These are phyloP conservation scores for Puffinus mauretanicus DNA, from an alignment of 2,113 vertebrate genomes.

Conservation along the genomic window DNA sequence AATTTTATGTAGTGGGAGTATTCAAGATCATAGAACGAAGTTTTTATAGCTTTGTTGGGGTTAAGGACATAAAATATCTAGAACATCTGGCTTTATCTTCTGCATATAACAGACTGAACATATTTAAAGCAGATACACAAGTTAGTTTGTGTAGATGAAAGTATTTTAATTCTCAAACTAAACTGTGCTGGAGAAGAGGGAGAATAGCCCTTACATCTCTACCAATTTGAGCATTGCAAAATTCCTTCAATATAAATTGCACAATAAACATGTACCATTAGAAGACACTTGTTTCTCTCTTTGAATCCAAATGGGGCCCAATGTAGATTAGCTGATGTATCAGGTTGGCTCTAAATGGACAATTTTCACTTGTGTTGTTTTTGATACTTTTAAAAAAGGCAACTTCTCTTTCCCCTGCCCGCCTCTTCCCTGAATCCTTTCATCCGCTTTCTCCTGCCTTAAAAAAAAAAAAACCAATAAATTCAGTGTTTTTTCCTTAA, in stretches of 20 bases:
- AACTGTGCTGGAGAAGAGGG: background rate
- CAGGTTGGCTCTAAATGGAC: background rate
- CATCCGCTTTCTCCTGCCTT: background rate
- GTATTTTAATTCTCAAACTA: background rate
- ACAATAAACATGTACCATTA: background rate
- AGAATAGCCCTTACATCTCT: background rate
- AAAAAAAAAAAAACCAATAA: background rate
- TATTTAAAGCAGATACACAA: conserved; percentile 6
- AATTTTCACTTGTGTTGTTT: background rate
- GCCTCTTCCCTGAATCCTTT: background rate
- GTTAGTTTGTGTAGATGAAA: background rate
- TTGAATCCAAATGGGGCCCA: background rate
- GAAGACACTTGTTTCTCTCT: background rate
- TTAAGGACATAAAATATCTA: background rate
- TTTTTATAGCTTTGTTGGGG: background rate
- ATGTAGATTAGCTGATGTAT: background rate
- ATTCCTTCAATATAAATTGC: background rate
- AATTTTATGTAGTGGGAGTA: background rate
- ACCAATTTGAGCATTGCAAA: background rate
- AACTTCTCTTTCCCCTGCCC: background rate
- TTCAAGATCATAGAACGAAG: background rate
- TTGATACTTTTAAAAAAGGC: background rate
- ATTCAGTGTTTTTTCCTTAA: background rate
- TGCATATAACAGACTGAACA: background rate
- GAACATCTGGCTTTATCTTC: conserved; percentile 32